Conservation (phyloP, 30 jellyfish, hydroid and myxozoan genomes). For the Aurelia sp. region DNA sequence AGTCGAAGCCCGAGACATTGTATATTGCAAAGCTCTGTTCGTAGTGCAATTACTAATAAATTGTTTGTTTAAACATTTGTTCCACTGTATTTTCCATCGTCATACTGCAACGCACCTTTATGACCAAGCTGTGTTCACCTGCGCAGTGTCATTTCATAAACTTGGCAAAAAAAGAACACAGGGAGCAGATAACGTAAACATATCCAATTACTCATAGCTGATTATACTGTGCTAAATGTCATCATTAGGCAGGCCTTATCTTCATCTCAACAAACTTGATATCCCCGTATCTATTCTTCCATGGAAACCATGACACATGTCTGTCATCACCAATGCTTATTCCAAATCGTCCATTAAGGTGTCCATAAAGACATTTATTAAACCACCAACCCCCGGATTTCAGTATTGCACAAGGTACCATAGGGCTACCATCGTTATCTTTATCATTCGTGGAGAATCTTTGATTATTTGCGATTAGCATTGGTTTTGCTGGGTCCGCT, state of each 20-base stretch:
- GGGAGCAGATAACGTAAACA: too few species aligned
- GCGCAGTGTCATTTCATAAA: too few species aligned
- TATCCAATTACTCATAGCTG: too few species aligned
- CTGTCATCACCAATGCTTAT: neutral
- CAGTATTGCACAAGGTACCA: neutral
- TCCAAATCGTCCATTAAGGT: constrained; percentile 27
- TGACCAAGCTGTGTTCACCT: too few species aligned
- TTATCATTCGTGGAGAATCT: constrained; percentile 17
- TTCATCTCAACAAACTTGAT: constrained; percentile 25
- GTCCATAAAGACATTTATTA: constrained; percentile 3
- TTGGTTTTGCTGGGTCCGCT: neutral
- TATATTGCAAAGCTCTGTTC: too few species aligned
- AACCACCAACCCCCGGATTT: constrained; percentile 54
- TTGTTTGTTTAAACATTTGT: too few species aligned
- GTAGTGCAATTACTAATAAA: too few species aligned
- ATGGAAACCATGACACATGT: constrained; percentile 17
- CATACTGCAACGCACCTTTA: too few species aligned
- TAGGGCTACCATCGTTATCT: constrained; percentile 28
- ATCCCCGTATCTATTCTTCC: constrained; percentile 13
- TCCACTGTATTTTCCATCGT: too few species aligned
- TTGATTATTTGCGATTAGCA: neutral
- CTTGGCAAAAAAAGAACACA: too few species aligned
- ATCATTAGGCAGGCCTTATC: neutral
- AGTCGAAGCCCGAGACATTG: too few species aligned
- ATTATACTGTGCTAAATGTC: neutral